phyloP scores from a whole-genome alignment of 2,888 invertebrate genomes.

The Cordilura impudica region DNA sequence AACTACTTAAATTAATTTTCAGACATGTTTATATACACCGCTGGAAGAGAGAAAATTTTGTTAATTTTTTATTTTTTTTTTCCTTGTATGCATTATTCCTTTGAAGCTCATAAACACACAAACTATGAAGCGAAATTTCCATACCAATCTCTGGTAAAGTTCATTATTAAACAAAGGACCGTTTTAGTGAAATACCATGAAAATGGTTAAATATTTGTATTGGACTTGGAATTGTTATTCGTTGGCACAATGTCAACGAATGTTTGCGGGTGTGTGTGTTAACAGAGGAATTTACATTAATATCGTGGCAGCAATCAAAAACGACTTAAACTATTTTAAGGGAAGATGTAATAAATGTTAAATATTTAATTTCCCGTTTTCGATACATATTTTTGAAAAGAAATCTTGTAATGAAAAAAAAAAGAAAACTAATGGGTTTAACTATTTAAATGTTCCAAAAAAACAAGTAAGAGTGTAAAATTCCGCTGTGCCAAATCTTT shows the following conservation, averaged over 20 bases:
- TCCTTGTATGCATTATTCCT: not conserved
- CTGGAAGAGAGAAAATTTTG: not conserved
- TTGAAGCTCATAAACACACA: not conserved
- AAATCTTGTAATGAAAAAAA: not conserved
- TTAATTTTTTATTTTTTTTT: not conserved
- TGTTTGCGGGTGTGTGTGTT: not conserved
- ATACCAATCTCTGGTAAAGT: conserved; percentile 14
- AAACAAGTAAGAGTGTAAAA: too few relatives aligned
- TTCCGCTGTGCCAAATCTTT: too few relatives aligned
- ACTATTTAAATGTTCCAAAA: too few relatives aligned
- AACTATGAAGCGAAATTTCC: conserved; percentile 11
- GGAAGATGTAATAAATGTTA: too few relatives aligned
- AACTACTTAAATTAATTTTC: conserved; percentile 47
- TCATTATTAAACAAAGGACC: conserved; percentile 34
- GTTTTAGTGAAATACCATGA: not conserved
- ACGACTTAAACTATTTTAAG: not conserved
- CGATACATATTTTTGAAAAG: too few relatives aligned
- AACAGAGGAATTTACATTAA: not conserved
- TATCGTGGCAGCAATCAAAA: not conserved
- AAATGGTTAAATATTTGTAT: conserved; percentile 17
- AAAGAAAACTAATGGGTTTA: too few relatives aligned
- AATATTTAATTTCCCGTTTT: too few relatives aligned
- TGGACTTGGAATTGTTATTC: conserved; percentile 1
- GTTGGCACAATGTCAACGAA: too few relatives aligned
- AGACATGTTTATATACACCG: conserved; percentile 28